Percentiles rank a stretch among this genome's conserved stretches.
Evolutionary conservation across 2,113 vertebrate species (phyloP).

Genomic region (Xerus inauris): DNA sequence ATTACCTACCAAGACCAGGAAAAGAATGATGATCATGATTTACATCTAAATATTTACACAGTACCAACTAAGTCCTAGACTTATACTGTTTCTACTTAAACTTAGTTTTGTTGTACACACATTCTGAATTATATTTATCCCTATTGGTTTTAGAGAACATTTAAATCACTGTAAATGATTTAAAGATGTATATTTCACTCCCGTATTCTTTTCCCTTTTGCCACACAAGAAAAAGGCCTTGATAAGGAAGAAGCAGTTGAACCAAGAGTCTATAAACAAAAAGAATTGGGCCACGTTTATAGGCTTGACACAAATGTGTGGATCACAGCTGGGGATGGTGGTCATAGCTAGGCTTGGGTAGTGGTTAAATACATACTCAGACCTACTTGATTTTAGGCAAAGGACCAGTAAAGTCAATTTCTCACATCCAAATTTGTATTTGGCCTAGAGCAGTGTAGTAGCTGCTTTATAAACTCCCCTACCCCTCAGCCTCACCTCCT

Average conservation of each 20-base stretch:
- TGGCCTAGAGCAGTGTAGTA: neutral
- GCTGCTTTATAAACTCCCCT: neutral
- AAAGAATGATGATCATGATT: neutral
- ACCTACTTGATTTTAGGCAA: neutral
- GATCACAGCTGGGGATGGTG: neutral
- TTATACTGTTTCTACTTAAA: neutral
- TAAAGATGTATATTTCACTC: neutral
- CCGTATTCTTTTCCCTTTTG: slow-evolving; percentile 16
- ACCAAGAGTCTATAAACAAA: neutral
- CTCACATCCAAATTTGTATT: neutral
- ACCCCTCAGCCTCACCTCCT: neutral
- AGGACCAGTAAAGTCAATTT: neutral
- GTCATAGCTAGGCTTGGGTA: neutral
- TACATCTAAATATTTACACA: neutral
- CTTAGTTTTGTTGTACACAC: neutral
- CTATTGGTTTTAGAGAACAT: slow-evolving; percentile 19
- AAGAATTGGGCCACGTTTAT: neutral
- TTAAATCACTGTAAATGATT: slow-evolving; percentile 6
- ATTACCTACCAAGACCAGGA: neutral
- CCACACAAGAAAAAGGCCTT: neutral
- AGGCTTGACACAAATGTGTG: neutral
- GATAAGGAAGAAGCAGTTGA: slow-evolving; percentile 8
- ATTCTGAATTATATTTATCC: neutral
- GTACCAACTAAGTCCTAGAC: neutral
- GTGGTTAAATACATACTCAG: neutral